Evolutionary conservation across 30 jellyfish, hydroid and myxozoan genomes (phyloP).

Genomic region (Haliclystus octoradiatus): DNA sequence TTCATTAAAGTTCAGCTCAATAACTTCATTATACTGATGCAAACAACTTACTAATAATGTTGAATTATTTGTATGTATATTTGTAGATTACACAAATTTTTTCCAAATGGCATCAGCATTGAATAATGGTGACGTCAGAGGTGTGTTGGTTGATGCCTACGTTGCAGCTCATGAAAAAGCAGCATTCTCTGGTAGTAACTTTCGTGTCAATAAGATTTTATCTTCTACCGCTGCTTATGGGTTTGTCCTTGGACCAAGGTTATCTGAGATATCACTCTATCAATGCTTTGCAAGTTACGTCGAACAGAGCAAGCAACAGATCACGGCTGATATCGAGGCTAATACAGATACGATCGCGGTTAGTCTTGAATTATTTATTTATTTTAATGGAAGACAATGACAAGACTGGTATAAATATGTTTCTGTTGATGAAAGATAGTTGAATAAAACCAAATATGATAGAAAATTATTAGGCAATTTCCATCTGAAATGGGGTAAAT

Average conservation of each 20-base stretch:
- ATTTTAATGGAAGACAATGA: no score
- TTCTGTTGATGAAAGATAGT: no score
- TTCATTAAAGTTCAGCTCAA: neutral
- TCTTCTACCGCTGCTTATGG: conserved; percentile 50
- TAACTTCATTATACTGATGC: neutral
- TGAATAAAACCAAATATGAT: no score
- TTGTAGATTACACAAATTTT: conserved; percentile 24
- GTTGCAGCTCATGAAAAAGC: conserved; percentile 73
- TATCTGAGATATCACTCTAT: conserved; percentile 11
- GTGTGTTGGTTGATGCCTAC: conserved; percentile 56
- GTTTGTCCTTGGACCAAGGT: conserved; percentile 48
- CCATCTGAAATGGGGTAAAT: no score
- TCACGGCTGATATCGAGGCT: conserved; percentile 42
- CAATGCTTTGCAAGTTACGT: conserved; percentile 44
- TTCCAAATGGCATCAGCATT: conserved; percentile 38
- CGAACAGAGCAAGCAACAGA: conserved; percentile 44
- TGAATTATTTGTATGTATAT: neutral
- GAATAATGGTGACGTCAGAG: conserved; percentile 32
- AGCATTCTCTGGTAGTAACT: conserved; percentile 7
- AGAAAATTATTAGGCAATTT: no score
- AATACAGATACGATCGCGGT: conserved; percentile 49
- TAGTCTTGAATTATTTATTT: no score
- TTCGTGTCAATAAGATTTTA: conserved; percentile 68
- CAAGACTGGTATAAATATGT: no score
- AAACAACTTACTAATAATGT: neutral